phyloP scores from a whole-genome alignment of 2,797 vertebrate species.

The Betta splendens region DNA sequence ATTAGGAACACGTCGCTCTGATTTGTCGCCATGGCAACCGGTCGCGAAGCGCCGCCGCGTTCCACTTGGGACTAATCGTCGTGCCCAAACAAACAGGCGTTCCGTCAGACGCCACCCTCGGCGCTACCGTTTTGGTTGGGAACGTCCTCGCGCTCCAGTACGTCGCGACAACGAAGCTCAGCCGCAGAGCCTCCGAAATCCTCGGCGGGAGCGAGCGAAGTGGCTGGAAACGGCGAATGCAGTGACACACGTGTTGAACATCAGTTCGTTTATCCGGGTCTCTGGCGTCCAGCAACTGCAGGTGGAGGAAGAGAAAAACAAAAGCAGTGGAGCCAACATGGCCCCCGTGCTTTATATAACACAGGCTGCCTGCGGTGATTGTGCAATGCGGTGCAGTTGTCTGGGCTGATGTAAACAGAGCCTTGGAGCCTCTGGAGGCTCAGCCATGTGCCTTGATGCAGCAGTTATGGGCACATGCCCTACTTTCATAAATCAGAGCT shows the following conservation, averaged over 20 bases:
- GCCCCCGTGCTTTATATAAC: constrained; percentile 78
- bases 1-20: constrained; percentile 52
- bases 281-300: constrained; percentile 43
- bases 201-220: constrained; percentile 32
- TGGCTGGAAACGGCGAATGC: constrained; percentile 49
- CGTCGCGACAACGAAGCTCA: constrained; percentile 56
- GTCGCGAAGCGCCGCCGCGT: constrained; percentile 45
- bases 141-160: constrained; percentile 57
- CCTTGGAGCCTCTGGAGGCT: constrained; percentile 72
- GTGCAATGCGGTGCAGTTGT: constrained; percentile 78
- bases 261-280: constrained; percentile 25
- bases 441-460: constrained; percentile 81
- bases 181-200: constrained; percentile 38
- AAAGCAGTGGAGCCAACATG: constrained; percentile 55
- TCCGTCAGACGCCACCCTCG: constrained; percentile 32
- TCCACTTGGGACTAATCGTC: constrained; percentile 64
- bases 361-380: constrained; percentile 69
- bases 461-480: constrained; percentile 86
- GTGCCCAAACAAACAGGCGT: constrained; percentile 48
- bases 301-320: constrained; percentile 50
- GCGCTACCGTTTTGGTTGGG: constrained; percentile 48
- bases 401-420: constrained; percentile 81
- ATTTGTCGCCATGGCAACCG: constrained; percentile 74
- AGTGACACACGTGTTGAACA: constrained; percentile 21
- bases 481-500: constrained; percentile 82